These are phyloP conservation scores for Ancistrus triradiatus DNA, from an alignment of 2,113 vertebrate genomes.

Conservation along the genomic window DNA sequence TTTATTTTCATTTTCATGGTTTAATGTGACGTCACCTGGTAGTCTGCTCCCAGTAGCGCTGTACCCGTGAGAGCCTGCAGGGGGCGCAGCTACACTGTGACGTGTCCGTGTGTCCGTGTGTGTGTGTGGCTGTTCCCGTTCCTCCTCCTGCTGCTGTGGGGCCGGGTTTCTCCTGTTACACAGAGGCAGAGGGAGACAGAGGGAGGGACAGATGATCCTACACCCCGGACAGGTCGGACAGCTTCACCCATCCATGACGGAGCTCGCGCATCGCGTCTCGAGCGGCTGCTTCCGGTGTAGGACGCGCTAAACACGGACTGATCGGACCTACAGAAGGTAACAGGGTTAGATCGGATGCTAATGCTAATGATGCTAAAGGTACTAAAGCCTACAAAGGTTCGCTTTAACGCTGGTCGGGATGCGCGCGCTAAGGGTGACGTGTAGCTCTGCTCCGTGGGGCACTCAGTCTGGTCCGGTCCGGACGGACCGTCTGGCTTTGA, in stretches of 20 bases:
- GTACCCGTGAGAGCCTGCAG: not conserved
- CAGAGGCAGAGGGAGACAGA: too few species aligned
- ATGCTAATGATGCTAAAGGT: conserved; percentile 1
- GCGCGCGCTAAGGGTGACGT: too few species aligned
- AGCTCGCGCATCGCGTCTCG: not conserved
- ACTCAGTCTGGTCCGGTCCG: too few species aligned
- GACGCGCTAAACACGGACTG: conserved; percentile 12
- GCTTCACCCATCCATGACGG: conserved; percentile 18
- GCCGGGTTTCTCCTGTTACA: not conserved
- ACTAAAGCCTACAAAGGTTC: too few species aligned
- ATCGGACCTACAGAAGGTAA: conserved; percentile 4
- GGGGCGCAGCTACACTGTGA: conserved; percentile 19
- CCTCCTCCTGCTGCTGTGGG: not conserved
- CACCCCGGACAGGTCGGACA: conserved; percentile 17
- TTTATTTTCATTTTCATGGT: too few species aligned
- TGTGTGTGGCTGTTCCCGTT: not conserved
- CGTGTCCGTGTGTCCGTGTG: conserved; percentile 34
- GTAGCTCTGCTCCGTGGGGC: too few species aligned
- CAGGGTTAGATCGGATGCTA: conserved; percentile 18
- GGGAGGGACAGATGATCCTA: too few species aligned
- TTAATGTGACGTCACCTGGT: too few species aligned
- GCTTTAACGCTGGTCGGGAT: too few species aligned
- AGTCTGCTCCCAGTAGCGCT: too few species aligned
- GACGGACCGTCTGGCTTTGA: too few species aligned
- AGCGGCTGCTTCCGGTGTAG: conserved; percentile 24